These are phyloP conservation scores for Macquaria ambigua DNA, from an alignment of 2,113 vertebrate genomes.

Conservation along the genomic window DNA sequence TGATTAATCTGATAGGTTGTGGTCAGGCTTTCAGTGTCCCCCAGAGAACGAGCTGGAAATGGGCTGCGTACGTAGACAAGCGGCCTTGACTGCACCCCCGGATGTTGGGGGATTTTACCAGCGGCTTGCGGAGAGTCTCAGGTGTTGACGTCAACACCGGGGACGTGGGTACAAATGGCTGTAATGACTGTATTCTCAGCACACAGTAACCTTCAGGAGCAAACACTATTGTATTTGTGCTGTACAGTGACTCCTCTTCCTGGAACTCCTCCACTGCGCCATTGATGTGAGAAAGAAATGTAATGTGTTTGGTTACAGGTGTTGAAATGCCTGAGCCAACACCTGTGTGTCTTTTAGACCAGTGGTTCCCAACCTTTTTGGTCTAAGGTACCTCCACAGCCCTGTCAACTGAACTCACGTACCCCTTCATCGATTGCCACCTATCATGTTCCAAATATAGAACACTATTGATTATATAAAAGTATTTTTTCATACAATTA, in stretches of 20 bases:
- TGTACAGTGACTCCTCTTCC: conserved; percentile 23
- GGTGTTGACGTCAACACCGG: conserved; percentile 24
- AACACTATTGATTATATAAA: no score
- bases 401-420: no score
- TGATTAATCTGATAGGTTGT: conserved; percentile 62
- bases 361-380: no score
- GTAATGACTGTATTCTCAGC: not conserved
- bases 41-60: conserved; percentile 13
- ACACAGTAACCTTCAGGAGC: conserved; percentile 27
- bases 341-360: conserved; percentile 26
- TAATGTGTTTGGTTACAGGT: not conserved
- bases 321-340: not conserved
- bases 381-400: no score
- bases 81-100: conserved; percentile 18
- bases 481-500: no score
- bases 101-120: conserved; percentile 6
- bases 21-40: conserved; percentile 35
- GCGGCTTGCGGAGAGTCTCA: conserved; percentile 14
- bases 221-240: not conserved
- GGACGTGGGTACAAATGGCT: conserved; percentile 34
- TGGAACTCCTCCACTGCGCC: not conserved
- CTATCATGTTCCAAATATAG: no score
- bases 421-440: no score
- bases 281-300: not conserved
- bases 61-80: not conserved